Base-by-base conservation (phyloP, 2,888 invertebrate genomes). In the Campoletis raptor region DNA sequence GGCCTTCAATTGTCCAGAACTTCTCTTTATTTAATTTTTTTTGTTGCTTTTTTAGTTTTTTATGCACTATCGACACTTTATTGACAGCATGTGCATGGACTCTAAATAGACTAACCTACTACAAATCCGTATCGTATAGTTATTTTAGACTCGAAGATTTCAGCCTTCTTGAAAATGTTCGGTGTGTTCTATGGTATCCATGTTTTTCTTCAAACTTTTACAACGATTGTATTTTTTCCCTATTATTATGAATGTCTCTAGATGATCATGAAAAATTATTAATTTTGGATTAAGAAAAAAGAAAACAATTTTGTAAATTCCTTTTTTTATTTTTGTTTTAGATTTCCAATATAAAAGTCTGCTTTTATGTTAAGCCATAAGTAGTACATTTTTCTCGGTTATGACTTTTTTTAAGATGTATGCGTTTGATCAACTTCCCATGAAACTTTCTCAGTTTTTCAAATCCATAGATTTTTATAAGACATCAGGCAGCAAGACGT, bases 11-110 rank as follows among this genome's bases (percentile, higher is more conserved):
- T 64, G 61, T 79, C 48, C n/a, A 70, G n/a, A 48, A 66, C 36
- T 70, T 64, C 21, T 52, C 40, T 73, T 48, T 70, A 52, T 70
- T 48, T 30, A 42, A 37, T 74, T 77, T 48, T 45, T 66, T 82
- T 45, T 74, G 40, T 74, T 18, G 30, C n/a, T 45, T 12, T 40
- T 37, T 30, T 30, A 30, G 30, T 30, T 57, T 72, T 81, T 66
- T 74, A 37, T 74, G 76, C 78, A 80, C 83, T 73, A 42, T 74
- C 7, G 3, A 42, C 18, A 72, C 52, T 78, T 57, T 54, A 36
- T 45, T 85, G 42, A 73, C 54, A 69, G 86, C 87, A 89, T 86
- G 88, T 8, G 89, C 89, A 89, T 88, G 89, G 30, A 57, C 66
- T 73, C 42, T 67, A 40, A 70, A 72, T 86, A 36, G 54, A 74